Evolutionary conservation across 2,888 invertebrate genomes (phyloP).

Genomic region (Agonopterix arenella): DNA sequence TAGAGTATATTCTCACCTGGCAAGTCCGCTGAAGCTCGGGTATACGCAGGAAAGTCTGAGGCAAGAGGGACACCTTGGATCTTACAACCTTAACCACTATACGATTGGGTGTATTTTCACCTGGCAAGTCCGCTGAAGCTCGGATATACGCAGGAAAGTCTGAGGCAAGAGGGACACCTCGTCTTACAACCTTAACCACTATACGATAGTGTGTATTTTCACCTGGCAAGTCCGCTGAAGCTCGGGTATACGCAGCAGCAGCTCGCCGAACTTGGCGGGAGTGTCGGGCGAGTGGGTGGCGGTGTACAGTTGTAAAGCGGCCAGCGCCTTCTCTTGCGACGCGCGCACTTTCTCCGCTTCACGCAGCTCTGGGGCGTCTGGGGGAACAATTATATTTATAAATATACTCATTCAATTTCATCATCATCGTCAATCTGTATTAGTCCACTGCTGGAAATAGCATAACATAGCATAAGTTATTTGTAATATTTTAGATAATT

Average conservation of each 20-base stretch:
- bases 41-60: too few relatives aligned
- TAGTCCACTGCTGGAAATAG: too few relatives aligned
- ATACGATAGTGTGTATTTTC: constrained; percentile 10
- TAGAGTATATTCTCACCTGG: too few relatives aligned
- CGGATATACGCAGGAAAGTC: constrained; percentile 93
- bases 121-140: constrained; percentile 96
- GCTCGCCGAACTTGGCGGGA: constrained; percentile 96
- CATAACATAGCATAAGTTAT: too few relatives aligned
- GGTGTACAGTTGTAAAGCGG: constrained; percentile 95
- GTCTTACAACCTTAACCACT: constrained; percentile 54
- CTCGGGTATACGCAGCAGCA: constrained; percentile 94
- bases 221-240: constrained; percentile 96
- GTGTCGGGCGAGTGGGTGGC: constrained; percentile 93
- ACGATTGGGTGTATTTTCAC: constrained; percentile 48
- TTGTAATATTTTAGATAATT: too few relatives aligned
- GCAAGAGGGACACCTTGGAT: too few relatives aligned
- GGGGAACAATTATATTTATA: too few relatives aligned
- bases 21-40: too few relatives aligned
- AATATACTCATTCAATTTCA: too few relatives aligned
- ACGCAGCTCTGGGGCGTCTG: constrained; percentile 93
- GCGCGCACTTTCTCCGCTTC: constrained; percentile 96
- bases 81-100: too few relatives aligned
- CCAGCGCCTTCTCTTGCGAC: constrained; percentile 95
- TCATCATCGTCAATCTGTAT: too few relatives aligned
- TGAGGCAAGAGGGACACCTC: constrained; percentile 93